Evolutionary conservation across 2,888 invertebrate genomes (phyloP).

Genomic region (Schizaphis graminum): DNA sequence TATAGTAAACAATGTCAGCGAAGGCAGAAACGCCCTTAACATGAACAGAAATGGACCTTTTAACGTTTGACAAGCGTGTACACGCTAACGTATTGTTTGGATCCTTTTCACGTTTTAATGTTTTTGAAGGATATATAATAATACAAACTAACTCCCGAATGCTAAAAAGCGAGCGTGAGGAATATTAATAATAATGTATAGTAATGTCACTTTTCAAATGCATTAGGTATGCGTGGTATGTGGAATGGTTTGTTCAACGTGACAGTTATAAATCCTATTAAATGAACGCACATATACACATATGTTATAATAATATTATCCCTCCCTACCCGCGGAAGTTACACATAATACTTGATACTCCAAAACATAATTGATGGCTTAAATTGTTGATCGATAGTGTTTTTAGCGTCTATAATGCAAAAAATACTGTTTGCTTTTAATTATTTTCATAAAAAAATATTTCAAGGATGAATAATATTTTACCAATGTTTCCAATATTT

Average conservation of each 20-base stretch:
- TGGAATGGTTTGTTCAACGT: background rate
- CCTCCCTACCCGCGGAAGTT: background rate
- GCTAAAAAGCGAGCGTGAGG: background rate
- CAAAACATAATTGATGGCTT: background rate
- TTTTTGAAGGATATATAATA: conserved; percentile 14
- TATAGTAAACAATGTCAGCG: background rate
- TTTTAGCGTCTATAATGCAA: background rate
- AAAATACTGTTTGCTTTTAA: conserved; percentile 5
- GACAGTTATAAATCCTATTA: conserved; percentile 43
- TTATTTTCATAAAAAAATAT: background rate
- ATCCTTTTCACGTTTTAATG: conserved; percentile 3
- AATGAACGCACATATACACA: background rate
- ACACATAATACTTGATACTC: background rate
- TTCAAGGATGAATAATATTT: background rate
- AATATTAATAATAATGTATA: conserved; percentile 23
- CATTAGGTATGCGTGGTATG: background rate
- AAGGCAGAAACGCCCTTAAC: conserved; percentile 19
- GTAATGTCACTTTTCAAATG: background rate
- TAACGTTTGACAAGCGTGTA: background rate
- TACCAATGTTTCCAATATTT: background rate
- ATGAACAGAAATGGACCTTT: conserved; percentile 27
- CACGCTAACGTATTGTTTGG: conserved; percentile 21
- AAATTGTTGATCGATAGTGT: background rate
- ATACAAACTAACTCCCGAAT: background rate
- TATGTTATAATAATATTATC: background rate